These are phyloP conservation scores for Calidris pygmaea DNA, from an alignment of 2,113 vertebrate species.

Conservation along the genomic window DNA sequence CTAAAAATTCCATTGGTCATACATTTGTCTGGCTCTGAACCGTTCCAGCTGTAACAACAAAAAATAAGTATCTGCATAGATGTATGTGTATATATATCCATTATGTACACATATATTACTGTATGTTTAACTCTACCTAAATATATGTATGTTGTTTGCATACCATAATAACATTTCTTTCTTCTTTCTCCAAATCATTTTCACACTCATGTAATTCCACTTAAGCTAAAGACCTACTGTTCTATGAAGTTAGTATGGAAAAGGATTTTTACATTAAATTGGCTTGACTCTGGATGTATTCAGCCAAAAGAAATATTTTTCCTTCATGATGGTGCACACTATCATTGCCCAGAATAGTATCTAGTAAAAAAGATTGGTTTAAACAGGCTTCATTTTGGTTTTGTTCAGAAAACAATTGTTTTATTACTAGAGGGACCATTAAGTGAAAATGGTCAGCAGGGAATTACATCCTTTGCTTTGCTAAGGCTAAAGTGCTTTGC, in stretches of 20 bases:
- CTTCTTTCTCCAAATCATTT: not conserved
- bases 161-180: not conserved
- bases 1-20: constrained; percentile 13
- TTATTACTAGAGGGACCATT: not conserved
- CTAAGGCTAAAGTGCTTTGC: not conserved
- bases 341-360: not conserved
- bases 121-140: not conserved
- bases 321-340: not conserved
- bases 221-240: not conserved
- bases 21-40: not conserved
- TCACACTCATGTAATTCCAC: not conserved
- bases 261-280: not conserved
- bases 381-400: not conserved
- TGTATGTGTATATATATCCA: not conserved
- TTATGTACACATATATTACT: not conserved
- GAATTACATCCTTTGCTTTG: not conserved
- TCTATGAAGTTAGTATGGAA: not conserved
- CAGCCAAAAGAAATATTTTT: not conserved
- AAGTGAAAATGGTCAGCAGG: not conserved
- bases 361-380: not conserved
- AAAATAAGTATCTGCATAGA: not conserved
- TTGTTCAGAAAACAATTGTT: not conserved
- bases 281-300: not conserved
- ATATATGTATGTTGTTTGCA: not conserved
- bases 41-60: constrained; percentile 19